These are phyloP conservation scores for Dysdera silvatica DNA, from an alignment of 1,140 invertebrate species.

Conservation along the genomic window DNA sequence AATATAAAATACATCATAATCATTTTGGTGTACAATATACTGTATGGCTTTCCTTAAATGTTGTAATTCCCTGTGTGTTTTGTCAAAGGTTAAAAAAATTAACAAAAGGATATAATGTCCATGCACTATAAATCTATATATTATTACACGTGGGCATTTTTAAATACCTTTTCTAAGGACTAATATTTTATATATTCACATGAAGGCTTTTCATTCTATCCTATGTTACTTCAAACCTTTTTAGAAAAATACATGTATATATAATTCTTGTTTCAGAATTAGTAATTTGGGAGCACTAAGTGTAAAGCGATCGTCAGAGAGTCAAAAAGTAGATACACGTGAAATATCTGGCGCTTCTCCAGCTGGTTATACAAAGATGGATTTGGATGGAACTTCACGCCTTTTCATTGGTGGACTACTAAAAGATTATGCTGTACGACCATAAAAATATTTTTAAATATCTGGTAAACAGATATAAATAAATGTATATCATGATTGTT, in stretches of 20 bases:
- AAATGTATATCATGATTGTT: too few species aligned
- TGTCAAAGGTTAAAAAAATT: too few species aligned
- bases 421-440: conserved; percentile 25
- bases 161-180: too few species aligned
- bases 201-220: not conserved
- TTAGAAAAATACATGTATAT: not conserved
- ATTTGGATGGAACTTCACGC: conserved; percentile 32
- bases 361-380: conserved; percentile 35
- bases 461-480: too few species aligned
- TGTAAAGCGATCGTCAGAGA: conserved; percentile 35
- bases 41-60: too few species aligned
- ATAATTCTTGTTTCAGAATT: conserved; percentile 30
- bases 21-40: too few species aligned
- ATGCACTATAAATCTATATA: too few species aligned
- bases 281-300: conserved; percentile 40
- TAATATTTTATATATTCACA: not conserved
- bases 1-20: too few species aligned
- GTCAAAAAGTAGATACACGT: conserved; percentile 28
- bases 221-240: not conserved
- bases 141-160: too few species aligned
- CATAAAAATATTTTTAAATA: too few species aligned
- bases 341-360: conserved; percentile 32
- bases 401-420: conserved; percentile 38
- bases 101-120: too few species aligned
- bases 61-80: too few species aligned